Evolutionary conservation across 1,140 invertebrate species (phyloP).

Genomic region (Bombus consobrinus): DNA sequence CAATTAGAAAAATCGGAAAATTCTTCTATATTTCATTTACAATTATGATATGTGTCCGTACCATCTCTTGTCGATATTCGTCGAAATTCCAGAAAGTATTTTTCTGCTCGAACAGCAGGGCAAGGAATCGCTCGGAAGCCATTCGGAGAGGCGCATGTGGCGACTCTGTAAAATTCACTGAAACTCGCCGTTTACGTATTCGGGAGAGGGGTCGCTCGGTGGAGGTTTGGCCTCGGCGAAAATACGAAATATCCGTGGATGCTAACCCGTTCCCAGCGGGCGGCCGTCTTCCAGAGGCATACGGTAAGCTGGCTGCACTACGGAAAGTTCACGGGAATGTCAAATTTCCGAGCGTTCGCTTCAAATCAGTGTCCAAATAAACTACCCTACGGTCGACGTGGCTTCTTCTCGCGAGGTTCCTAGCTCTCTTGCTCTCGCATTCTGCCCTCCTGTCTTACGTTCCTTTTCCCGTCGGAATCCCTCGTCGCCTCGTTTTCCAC

Average conservation of each 20-base stretch:
- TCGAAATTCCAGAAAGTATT: neutral
- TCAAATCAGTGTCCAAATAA: slow-evolving; percentile 77
- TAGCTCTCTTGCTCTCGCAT: slow-evolving; percentile 5
- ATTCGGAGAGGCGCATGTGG: neutral
- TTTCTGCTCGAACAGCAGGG: neutral
- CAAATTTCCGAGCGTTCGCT: slow-evolving; percentile 77
- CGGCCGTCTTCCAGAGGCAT: slow-evolving; percentile 13
- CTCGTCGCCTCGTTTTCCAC: slow-evolving; percentile 40
- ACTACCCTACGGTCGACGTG: slow-evolving; percentile 55
- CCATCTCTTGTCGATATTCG: too few species aligned
- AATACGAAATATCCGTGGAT: slow-evolving; percentile 34
- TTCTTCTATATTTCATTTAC: neutral
- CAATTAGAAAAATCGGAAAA: neutral
- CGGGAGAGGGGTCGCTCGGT: neutral
- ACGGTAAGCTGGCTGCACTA: slow-evolving; percentile 30
- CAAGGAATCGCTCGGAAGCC: neutral
- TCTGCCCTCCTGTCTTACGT: slow-evolving; percentile 40
- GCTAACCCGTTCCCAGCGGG: slow-evolving; percentile 38
- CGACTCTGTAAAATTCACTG: slow-evolving; percentile 44
- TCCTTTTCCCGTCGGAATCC: slow-evolving; percentile 46
- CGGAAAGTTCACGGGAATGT: slow-evolving; percentile 72
- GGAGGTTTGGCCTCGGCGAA: neutral
- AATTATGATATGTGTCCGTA: too few species aligned
- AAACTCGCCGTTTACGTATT: slow-evolving; percentile 31
- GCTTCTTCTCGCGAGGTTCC: slow-evolving; percentile 67